phyloP scores from a whole-genome alignment of 2,113 vertebrate genomes.

The Prunella himalayana region DNA sequence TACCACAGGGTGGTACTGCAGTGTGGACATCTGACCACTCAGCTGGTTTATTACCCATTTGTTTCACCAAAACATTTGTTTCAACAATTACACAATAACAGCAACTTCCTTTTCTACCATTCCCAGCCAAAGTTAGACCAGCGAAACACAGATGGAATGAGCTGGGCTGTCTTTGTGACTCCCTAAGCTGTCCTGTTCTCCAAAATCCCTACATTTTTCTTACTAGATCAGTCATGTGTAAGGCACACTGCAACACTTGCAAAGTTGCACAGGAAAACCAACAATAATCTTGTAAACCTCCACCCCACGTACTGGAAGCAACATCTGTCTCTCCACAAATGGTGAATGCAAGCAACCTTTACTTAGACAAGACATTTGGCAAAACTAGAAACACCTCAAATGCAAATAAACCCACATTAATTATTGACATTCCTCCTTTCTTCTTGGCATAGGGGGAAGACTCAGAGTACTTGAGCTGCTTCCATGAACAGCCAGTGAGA shows the following conservation, averaged over 20 bases:
- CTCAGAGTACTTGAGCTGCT: neutral
- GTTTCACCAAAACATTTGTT: neutral
- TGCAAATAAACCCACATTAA: neutral
- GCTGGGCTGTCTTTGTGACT: neutral
- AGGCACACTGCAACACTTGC: neutral
- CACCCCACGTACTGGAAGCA: neutral
- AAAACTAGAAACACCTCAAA: neutral
- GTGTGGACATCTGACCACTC: neutral
- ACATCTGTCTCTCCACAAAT: neutral
- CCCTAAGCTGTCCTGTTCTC: neutral
- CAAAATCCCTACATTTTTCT: neutral
- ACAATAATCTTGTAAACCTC: neutral
- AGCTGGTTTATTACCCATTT: neutral
- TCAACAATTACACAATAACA: neutral
- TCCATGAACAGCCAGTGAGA: neutral
- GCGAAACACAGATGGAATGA: neutral
- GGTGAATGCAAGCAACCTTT: fast-evolving
- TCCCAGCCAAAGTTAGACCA: neutral
- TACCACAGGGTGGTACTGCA: neutral
- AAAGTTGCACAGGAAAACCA: neutral
- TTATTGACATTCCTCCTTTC: neutral
- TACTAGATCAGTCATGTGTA: neutral
- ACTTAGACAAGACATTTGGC: neutral
- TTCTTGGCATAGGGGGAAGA: neutral
- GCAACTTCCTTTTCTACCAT: neutral